Evolutionary conservation across 2,113 vertebrate genomes (phyloP).

Genomic region (Ovis canadensis): DNA sequence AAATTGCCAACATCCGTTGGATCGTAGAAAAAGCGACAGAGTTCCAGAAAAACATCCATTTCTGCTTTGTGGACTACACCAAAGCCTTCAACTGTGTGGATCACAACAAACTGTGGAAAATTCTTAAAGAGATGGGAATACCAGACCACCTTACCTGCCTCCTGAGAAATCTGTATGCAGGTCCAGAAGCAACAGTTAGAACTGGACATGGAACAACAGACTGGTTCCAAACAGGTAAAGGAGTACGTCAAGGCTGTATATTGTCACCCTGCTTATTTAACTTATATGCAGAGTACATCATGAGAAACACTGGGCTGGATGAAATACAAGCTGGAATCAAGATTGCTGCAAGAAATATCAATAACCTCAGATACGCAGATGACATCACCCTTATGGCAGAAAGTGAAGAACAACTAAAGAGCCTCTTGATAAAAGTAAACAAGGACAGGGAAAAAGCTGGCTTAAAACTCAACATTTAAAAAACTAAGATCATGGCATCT

Average conservation of each 20-base stretch:
- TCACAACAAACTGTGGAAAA: neutral
- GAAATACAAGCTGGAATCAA: neutral
- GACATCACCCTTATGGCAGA: neutral
- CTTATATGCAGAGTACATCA: neutral
- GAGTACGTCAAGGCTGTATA: neutral
- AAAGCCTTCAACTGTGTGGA: neutral
- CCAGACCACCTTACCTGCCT: neutral
- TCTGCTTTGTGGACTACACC: neutral
- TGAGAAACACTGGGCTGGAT: neutral
- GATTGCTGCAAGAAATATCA: neutral
- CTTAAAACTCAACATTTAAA: neutral
- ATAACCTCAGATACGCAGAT: neutral
- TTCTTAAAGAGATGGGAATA: neutral
- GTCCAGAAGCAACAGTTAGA: neutral
- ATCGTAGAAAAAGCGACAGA: neutral
- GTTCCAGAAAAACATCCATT: neutral
- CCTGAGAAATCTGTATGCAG: neutral
- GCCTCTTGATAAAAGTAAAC: neutral
- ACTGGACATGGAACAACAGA: neutral
- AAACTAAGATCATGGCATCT: neutral
- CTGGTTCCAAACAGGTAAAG: neutral
- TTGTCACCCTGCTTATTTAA: neutral
- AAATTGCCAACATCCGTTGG: neutral
- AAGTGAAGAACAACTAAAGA: neutral
- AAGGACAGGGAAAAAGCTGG: neutral